These are phyloP conservation scores for Hozukius guyotensis DNA, from an alignment of 2,797 vertebrate species.

Conservation along the genomic window DNA sequence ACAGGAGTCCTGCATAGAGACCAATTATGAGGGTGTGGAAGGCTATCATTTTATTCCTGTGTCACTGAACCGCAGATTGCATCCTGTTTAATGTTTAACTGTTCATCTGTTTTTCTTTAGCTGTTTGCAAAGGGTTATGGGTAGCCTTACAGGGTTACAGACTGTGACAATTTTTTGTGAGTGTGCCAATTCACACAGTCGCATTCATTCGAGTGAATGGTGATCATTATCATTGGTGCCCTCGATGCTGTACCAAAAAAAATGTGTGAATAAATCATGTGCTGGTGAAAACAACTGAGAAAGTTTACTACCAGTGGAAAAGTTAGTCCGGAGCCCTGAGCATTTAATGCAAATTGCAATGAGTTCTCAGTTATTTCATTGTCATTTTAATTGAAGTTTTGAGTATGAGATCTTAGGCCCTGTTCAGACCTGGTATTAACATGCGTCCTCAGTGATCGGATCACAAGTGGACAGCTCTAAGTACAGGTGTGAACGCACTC, in stretches of 20 bases:
- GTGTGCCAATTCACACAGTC: neutral
- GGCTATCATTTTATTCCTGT: neutral
- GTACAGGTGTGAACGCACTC: too few relatives aligned
- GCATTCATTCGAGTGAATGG: neutral
- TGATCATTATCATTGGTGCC: neutral
- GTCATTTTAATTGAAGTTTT: neutral
- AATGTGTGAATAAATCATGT: too few relatives aligned
- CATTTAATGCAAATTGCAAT: neutral
- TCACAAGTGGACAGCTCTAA: too few relatives aligned
- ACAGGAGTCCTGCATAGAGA: neutral
- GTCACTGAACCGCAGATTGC: neutral
- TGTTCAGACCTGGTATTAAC: too few relatives aligned
- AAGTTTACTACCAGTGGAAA: too few relatives aligned
- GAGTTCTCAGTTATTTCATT: neutral
- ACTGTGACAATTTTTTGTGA: neutral
- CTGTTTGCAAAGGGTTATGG: neutral
- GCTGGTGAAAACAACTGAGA: too few relatives aligned
- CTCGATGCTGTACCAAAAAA: too few relatives aligned
- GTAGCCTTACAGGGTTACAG: neutral
- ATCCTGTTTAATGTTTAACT: neutral
- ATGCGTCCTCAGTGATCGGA: too few relatives aligned
- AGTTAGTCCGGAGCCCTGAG: too few relatives aligned
- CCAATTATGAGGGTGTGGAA: neutral
- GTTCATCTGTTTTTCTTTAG: neutral
- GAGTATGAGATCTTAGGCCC: neutral